Evolutionary conservation across 37 sponge, comb jelly and placozoan genomes (phyloP).

Genomic region (Mnemiopsis leidyi): DNA sequence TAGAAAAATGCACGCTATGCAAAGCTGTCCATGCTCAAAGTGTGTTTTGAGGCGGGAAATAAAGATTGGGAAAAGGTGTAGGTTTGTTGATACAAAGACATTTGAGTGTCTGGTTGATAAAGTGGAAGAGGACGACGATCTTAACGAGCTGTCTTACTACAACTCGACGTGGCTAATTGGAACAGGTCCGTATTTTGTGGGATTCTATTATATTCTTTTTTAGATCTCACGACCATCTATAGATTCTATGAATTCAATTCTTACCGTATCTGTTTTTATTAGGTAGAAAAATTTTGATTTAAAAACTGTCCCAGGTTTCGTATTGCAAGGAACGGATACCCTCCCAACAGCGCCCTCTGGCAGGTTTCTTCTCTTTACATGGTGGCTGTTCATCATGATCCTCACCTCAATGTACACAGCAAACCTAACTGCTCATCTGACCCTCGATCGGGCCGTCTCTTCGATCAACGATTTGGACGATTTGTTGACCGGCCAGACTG

Average conservation of each 20-base stretch:
- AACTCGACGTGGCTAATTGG: not conserved
- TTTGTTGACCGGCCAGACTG: not conserved
- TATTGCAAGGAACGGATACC: not conserved
- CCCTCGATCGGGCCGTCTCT: not conserved
- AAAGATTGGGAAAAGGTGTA: not conserved
- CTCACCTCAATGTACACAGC: not conserved
- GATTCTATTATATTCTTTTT: too few species aligned
- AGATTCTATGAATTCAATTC: not conserved
- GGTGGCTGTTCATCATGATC: slow-evolving; percentile 36
- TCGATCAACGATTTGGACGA: not conserved
- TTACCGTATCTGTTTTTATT: not conserved
- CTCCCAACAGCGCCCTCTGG: not conserved
- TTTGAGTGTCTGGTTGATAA: not conserved
- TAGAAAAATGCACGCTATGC: not conserved
- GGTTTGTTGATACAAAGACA: not conserved
- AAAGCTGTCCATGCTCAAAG: not conserved
- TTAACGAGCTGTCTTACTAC: not conserved
- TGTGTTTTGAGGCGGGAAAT: not conserved
- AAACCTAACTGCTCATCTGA: slow-evolving; percentile 14
- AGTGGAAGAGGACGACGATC: not conserved
- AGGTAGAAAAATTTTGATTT: not conserved
- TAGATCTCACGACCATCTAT: too few species aligned
- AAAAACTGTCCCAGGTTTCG: not conserved
- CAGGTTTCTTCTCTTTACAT: not conserved
- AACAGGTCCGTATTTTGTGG: not conserved